phyloP scores from a whole-genome alignment of 1,140 invertebrate species.

The Goniozus legneri region DNA sequence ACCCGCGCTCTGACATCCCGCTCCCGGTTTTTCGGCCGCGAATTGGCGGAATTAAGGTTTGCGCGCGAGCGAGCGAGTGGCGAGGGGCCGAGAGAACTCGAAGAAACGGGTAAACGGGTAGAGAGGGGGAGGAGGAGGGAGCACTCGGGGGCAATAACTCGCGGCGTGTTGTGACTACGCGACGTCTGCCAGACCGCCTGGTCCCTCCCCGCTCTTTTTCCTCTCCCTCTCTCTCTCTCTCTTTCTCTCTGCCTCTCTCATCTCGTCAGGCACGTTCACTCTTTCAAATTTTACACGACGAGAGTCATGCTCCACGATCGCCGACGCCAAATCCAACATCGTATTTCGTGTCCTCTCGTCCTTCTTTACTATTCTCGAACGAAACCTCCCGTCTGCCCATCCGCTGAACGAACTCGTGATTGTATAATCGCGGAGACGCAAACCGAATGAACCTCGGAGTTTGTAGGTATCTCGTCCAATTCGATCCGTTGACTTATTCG shows the following conservation, averaged over 20 bases:
- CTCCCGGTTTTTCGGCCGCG: slow-evolving; percentile 27
- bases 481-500: too few species aligned
- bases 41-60: slow-evolving; percentile 28
- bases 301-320: too few species aligned
- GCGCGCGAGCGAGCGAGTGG: slow-evolving; percentile 3
- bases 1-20: too few species aligned
- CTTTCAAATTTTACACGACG: neutral
- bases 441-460: too few species aligned
- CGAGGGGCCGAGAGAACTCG: slow-evolving; percentile 7
- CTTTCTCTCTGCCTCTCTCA: neutral
- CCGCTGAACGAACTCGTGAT: too few species aligned
- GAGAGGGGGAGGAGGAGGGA: slow-evolving; percentile 7
- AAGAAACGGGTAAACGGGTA: slow-evolving; percentile 7
- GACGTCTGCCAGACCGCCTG: slow-evolving; percentile 41
- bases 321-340: too few species aligned
- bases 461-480: too few species aligned
- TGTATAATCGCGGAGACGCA: too few species aligned
- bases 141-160: slow-evolving; percentile 38
- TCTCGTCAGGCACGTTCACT: neutral
- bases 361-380: too few species aligned
- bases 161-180: slow-evolving; percentile 41
- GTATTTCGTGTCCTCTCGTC: too few species aligned
- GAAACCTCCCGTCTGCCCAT: too few species aligned
- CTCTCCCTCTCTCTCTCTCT: neutral
- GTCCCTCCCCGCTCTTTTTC: slow-evolving; percentile 26